Percentiles rank a stretch among this genome's conserved stretches.
phyloP scores from a whole-genome alignment of 1,140 invertebrate genomes.

The Drosophila virilis region DNA sequence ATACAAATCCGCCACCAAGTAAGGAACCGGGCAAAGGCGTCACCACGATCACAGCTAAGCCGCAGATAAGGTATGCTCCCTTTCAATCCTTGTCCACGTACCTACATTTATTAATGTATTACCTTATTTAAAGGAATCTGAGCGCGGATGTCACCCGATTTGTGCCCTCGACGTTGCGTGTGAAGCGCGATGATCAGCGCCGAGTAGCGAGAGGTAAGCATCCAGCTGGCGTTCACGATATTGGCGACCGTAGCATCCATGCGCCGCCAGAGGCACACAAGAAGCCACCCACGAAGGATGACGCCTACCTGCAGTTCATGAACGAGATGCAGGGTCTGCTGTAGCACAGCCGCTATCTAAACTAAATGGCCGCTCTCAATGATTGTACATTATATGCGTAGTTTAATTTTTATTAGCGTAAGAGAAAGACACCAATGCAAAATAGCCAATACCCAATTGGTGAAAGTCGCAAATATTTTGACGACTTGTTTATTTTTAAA shows the following conservation, averaged over 20 bases:
- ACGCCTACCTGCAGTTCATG: constrained; percentile 99
- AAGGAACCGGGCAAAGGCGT: constrained; percentile 85
- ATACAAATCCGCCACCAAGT: constrained; percentile 34
- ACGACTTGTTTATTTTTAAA: background rate
- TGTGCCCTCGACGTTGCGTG: constrained; percentile 94
- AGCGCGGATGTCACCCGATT: constrained; percentile 98
- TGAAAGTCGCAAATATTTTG: background rate
- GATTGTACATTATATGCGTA: constrained; percentile 32
- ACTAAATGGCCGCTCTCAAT: background rate
- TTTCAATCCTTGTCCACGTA: constrained; percentile 6
- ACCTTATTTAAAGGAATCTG: constrained; percentile 88
- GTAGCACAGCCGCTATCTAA: constrained; percentile 83
- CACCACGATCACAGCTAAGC: constrained; percentile 95
- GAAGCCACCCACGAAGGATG: constrained; percentile 93
- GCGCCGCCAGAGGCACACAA: constrained; percentile 84
- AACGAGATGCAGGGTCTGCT: constrained; percentile 98
- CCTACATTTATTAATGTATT: background rate
- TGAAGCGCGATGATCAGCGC: constrained; percentile 91
- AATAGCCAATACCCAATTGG: background rate
- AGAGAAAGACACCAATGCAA: background rate
- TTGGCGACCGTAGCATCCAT: constrained; percentile 52
- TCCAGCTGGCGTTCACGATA: constrained; percentile 62
- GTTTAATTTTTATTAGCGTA: constrained; percentile 20
- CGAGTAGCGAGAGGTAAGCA: constrained; percentile 84
- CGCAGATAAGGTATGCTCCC: constrained; percentile 90